Percentiles rank a stretch among this genome's conserved stretches.
These are phyloP conservation scores for Promerops cafer DNA, from an alignment of 2,113 vertebrate genomes.

Conservation along the genomic window DNA sequence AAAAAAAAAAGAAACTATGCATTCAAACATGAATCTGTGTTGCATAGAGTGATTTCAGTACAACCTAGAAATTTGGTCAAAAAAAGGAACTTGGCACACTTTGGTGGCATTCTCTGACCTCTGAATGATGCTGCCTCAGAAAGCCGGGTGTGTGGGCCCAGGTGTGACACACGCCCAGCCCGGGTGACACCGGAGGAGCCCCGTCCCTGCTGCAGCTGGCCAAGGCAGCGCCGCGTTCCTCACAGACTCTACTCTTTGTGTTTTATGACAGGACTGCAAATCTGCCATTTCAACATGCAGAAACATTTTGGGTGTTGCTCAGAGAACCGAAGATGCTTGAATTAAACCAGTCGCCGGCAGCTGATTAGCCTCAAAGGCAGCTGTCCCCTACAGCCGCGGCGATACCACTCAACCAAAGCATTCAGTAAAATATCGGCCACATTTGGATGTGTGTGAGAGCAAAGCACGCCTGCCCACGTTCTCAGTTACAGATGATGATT, in stretches of 20 bases:
- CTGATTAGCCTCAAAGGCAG: not conserved
- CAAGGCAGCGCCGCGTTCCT: not conserved
- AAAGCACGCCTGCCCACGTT: not conserved
- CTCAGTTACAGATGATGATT: conserved; percentile 27
- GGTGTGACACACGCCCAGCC: not conserved
- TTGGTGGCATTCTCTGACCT: conserved; percentile 62
- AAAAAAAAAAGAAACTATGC: conserved; percentile 64
- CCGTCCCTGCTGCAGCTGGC: not conserved
- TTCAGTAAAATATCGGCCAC: not conserved
- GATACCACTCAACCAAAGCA: not conserved
- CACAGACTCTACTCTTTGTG: not conserved
- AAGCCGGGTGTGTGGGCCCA: not conserved
- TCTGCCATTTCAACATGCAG: not conserved
- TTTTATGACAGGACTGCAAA: not conserved
- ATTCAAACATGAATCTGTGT: conserved; percentile 80
- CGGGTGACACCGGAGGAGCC: not conserved
- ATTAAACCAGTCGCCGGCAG: not conserved
- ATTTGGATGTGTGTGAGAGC: conserved; percentile 23
- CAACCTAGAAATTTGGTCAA: conserved; percentile 77
- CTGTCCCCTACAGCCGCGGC: not conserved
- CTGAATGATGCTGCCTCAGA: not conserved
- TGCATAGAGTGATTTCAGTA: conserved; percentile 95
- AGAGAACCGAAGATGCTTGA: not conserved
- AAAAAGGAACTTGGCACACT: conserved; percentile 80
- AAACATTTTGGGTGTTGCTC: not conserved